These are phyloP conservation scores for Sebastes glaucus DNA, from an alignment of 2,797 vertebrate genomes.

Conservation along the genomic window DNA sequence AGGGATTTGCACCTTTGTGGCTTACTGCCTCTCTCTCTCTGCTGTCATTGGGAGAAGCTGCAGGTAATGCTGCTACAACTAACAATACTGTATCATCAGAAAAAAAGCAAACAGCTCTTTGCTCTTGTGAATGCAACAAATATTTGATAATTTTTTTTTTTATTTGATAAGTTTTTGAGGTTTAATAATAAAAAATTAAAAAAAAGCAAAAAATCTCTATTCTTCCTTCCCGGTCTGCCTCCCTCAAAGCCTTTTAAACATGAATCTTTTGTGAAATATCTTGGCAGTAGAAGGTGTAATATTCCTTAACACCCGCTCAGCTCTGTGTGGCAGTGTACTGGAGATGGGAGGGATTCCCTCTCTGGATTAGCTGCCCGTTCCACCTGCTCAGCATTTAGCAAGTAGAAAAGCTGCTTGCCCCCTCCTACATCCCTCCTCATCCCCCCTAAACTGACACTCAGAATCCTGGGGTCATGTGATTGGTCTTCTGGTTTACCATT, in stretches of 20 bases:
- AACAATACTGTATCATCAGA: neutral
- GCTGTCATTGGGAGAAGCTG: too few species aligned
- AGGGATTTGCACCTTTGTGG: neutral
- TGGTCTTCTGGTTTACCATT: constrained; percentile 3
- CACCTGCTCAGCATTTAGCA: constrained; percentile 79
- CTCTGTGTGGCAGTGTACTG: neutral
- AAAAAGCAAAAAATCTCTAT: neutral
- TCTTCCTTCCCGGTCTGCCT: neutral
- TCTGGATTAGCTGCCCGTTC: constrained; percentile 78
- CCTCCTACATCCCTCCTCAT: neutral
- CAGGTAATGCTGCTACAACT: too few species aligned
- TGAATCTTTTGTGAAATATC: neutral
- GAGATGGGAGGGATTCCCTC: constrained; percentile 42
- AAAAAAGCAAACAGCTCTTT: neutral
- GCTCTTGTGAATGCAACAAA: neutral
- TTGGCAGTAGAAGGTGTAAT: neutral
- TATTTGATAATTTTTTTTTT: neutral
- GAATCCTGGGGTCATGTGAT: constrained; percentile 66
- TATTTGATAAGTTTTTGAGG: neutral
- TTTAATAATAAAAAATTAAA: too few species aligned
- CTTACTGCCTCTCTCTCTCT: neutral
- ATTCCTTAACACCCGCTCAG: neutral
- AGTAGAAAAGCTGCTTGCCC: constrained; percentile 76
- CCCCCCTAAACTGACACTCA: neutral
- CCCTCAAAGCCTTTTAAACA: neutral